Evolutionary conservation across 1,140 invertebrate species (phyloP).

Genomic region (Pomacea maculata): DNA sequence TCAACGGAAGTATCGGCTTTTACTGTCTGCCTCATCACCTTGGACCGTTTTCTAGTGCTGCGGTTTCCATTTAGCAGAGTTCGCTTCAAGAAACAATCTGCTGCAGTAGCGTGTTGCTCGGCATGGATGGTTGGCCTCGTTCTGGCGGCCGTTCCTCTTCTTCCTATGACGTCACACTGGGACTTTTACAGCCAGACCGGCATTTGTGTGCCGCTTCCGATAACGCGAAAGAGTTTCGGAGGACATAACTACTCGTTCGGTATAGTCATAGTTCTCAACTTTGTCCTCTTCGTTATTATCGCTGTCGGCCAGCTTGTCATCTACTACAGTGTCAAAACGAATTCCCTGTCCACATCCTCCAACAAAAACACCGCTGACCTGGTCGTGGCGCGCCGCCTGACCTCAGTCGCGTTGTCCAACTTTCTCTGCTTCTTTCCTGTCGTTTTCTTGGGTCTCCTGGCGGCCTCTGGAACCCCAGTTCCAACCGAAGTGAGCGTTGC

Average conservation of each 20-base stretch:
- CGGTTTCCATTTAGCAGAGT: conserved; percentile 43
- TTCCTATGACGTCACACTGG: conserved; percentile 21
- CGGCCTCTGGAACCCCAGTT: conserved; percentile 27
- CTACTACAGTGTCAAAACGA: conserved; percentile 20
- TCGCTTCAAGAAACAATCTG: conserved; percentile 21
- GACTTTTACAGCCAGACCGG: conserved; percentile 34
- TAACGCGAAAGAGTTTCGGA: conserved; percentile 9
- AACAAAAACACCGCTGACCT: conserved; percentile 9
- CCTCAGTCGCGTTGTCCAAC: conserved; percentile 26
- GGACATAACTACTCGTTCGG: conserved; percentile 34
- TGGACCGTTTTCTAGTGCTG: conserved; percentile 46
- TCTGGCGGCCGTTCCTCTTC: conserved; percentile 24
- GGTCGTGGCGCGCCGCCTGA: conserved; percentile 27
- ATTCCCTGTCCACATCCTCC: conserved; percentile 6
- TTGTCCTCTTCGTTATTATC: conserved; percentile 32
- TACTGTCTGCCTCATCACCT: conserved; percentile 44
- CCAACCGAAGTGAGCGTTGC: conserved; percentile 34
- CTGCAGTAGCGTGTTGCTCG: background rate
- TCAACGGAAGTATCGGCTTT: conserved; percentile 46
- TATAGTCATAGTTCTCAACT: conserved; percentile 36
- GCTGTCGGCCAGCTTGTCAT: conserved; percentile 34
- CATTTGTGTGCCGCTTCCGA: conserved; percentile 35
- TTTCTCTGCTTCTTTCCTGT: conserved; percentile 23
- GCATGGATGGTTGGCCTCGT: conserved; percentile 20
- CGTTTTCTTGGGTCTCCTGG: conserved; percentile 21